Conservation (phyloP, 1,140 invertebrate species). For the Tribolium madens region DNA sequence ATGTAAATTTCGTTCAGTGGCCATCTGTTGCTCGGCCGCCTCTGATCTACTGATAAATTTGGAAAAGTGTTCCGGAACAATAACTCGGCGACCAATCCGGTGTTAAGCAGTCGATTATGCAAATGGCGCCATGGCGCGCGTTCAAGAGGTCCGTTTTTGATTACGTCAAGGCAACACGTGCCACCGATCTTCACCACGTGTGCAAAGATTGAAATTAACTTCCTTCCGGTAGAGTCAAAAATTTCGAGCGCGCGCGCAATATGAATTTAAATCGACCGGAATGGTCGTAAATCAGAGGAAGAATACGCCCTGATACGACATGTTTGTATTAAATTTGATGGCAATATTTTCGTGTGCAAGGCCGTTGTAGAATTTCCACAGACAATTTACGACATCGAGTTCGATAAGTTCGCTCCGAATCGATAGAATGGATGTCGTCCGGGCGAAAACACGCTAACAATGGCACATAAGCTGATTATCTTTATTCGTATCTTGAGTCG, state of each 20-base stretch:
- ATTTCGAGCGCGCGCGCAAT: background rate
- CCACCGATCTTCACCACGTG: conserved; percentile 16
- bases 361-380: background rate
- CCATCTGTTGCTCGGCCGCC: background rate
- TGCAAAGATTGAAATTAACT: background rate
- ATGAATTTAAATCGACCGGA: conserved; percentile 9
- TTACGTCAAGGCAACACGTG: conserved; percentile 15
- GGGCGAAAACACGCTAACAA: conserved; percentile 30
- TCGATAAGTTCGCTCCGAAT: conserved; percentile 12
- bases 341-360: conserved; percentile 3
- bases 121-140: background rate
- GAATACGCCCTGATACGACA: conserved; percentile 10
- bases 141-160: background rate
- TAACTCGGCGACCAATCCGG: conserved; percentile 7
- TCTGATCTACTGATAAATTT: conserved; percentile 1
- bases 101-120: conserved; percentile 38
- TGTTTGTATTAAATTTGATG: conserved; percentile 36
- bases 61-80: conserved; percentile 38
- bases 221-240: background rate
- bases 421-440: conserved; percentile 16
- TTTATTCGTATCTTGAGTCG: conserved; percentile 31
- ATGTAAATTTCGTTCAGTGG: background rate
- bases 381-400: conserved; percentile 27
- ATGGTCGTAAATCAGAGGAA: conserved; percentile 3
- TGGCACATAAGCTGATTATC: conserved; percentile 32